Conservation (phyloP, 2,113 vertebrate species). For the Butorides virescens region DNA sequence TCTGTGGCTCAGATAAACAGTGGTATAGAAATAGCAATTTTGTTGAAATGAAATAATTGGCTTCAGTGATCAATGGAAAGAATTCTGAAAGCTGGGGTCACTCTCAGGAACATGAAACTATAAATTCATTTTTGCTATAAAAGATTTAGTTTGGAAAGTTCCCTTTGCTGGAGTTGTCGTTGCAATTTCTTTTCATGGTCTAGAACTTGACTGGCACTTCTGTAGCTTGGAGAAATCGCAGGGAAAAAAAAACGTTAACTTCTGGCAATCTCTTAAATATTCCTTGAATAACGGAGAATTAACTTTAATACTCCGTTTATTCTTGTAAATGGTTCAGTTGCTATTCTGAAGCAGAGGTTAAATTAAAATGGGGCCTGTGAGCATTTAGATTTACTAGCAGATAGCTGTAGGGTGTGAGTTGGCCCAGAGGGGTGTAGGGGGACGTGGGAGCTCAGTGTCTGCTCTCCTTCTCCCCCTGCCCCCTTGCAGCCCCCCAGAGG, state of each 20-base stretch:
- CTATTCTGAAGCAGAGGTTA: not conserved
- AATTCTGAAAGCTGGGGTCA: not conserved
- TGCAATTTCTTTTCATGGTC: not conserved
- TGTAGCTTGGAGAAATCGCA: not conserved
- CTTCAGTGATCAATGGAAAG: not conserved
- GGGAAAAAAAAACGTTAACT: not conserved
- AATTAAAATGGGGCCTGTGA: not conserved
- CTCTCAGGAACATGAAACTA: not conserved
- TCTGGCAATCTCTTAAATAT: not conserved
- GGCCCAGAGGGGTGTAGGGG: not conserved
- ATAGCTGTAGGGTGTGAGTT: not conserved
- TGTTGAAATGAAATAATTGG: not conserved
- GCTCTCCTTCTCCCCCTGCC: not conserved
- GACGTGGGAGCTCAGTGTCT: too few relatives aligned
- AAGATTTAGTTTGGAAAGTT: not conserved
- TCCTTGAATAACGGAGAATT: not conserved
- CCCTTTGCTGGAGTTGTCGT: too few relatives aligned
- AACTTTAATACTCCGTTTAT: not conserved
- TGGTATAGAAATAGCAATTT: not conserved
- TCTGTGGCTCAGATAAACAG: not conserved
- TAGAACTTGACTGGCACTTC: not conserved
- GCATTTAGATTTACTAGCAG: not conserved
- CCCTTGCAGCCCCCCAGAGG: too few relatives aligned
- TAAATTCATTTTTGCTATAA: not conserved
- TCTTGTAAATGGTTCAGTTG: not conserved